Evolutionary conservation across 2,113 vertebrate species (phyloP).

Genomic region (Pterocles burchelli): DNA sequence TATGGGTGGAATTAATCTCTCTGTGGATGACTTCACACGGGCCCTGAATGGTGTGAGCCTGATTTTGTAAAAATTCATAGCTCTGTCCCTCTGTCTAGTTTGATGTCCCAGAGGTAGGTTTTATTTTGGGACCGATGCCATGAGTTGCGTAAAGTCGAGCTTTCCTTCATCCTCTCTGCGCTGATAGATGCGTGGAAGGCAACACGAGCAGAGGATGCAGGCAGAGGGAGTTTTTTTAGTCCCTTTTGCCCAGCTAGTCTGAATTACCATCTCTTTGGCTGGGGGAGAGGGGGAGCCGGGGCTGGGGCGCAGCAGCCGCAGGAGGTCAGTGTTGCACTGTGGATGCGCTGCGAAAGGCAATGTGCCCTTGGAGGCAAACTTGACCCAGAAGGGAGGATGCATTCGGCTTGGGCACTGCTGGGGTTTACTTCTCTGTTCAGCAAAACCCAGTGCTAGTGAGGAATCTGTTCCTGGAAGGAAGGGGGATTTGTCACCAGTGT

Average conservation of each 20-base stretch:
- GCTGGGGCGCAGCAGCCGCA: constrained; percentile 7
- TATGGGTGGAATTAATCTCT: background rate
- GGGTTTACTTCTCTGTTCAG: background rate
- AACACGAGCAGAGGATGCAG: rapidly evolving
- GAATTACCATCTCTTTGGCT: background rate
- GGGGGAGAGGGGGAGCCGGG: background rate
- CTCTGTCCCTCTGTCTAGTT: background rate
- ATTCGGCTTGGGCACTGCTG: background rate
- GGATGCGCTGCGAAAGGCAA: background rate
- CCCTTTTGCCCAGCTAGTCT: background rate
- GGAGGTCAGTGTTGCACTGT: constrained; percentile 73
- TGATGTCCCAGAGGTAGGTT: background rate
- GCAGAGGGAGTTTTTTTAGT: background rate
- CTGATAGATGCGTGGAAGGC: rapidly evolving
- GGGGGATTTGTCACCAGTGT: rapidly evolving
- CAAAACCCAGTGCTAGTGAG: background rate
- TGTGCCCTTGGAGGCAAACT: background rate
- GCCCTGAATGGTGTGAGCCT: rapidly evolving
- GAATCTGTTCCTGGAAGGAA: background rate
- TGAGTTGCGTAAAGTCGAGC: rapidly evolving
- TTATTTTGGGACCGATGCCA: background rate
- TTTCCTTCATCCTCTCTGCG: background rate
- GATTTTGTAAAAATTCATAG: background rate
- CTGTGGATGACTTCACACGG: background rate
- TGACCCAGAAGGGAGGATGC: background rate